Conservation (phyloP, 2,797 vertebrate species). For the Falco columbarius region DNA sequence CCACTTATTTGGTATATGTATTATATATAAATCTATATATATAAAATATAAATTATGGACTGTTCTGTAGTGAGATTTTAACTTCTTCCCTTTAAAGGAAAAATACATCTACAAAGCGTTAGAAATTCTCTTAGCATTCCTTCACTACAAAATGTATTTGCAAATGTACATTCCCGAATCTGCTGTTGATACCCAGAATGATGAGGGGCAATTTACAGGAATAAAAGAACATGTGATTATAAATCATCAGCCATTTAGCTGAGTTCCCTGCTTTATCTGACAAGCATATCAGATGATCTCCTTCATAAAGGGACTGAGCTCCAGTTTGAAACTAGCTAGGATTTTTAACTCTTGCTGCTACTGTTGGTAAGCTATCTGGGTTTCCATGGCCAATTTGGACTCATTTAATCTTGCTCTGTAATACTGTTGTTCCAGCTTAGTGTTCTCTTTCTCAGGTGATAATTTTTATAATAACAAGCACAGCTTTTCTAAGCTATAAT, state of each 20-base stretch:
- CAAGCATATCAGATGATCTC: background rate
- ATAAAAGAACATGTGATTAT: background rate
- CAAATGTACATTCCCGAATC: background rate
- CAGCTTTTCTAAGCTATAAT: background rate
- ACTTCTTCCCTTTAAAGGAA: background rate
- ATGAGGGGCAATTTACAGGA: background rate
- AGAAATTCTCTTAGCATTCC: background rate
- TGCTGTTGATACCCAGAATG: background rate
- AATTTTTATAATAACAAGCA: background rate
- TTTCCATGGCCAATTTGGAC: background rate
- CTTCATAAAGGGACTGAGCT: background rate
- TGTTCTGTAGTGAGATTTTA: background rate
- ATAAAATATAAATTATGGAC: background rate
- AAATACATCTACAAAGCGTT: background rate
- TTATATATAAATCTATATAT: too few species aligned
- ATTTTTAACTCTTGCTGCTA: constrained; percentile 26
- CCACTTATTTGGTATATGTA: too few species aligned
- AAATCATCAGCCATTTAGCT: constrained; percentile 16
- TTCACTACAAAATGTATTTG: background rate
- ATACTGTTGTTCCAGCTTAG: background rate
- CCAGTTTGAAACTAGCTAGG: background rate
- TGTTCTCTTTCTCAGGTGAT: background rate
- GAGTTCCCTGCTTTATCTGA: background rate
- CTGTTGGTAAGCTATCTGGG: background rate
- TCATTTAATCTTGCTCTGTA: background rate